Evolutionary conservation across 1,140 invertebrate genomes (phyloP), one percentile per base, ranked within the genome.

Genomic region (Diabrotica virgifera): DNA sequence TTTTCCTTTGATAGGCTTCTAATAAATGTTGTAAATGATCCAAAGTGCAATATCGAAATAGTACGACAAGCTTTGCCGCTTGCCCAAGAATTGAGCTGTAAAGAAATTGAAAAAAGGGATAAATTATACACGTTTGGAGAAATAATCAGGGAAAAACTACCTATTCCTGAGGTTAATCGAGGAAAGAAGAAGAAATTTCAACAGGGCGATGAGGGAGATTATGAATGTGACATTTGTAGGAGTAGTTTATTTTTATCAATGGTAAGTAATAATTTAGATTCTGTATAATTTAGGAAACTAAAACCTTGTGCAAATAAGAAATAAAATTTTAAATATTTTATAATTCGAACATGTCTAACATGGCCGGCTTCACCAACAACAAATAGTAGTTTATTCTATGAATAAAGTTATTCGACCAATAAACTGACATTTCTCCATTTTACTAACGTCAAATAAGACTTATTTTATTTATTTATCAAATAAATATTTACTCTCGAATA

Each of bases 1-100:
- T 96, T 98, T 78, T 94, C 93, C 0, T 81, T 96, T 64, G 93
- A 97, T 72, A 87, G 90, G 72, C 80, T 97, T 14, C 79, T 97
- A 5, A 85, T 95, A 56, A 87, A 87, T 54, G 87, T 96, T 65
- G 88, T 89, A 9, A 86, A 84, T 52, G 93, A 95, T 79, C 74
- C 82, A 10, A 82, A 87, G 68, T 85, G 86, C 36, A 83, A 86
- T 64, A 77, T 85, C 11, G 86, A 89, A 24, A 85, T 91, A 37
- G 80, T 95, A 36, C 84, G 85, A 68, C 83, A 86, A 40, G 81
- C 85, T 59, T 74, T 83, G 53, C 79, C 82, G 5, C 77, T 79
- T 59, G 72, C 87, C 2, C 71, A 81, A 46, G 83, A 84, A 63
- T 72, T 85, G 0, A 76, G 76, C 58, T 76, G 80, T 13, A 81